Percentiles rank a stretch among this genome's conserved stretches.
These are phyloP conservation scores for Oligia latruncula DNA, from an alignment of 2,888 invertebrate species.

Conservation along the genomic window DNA sequence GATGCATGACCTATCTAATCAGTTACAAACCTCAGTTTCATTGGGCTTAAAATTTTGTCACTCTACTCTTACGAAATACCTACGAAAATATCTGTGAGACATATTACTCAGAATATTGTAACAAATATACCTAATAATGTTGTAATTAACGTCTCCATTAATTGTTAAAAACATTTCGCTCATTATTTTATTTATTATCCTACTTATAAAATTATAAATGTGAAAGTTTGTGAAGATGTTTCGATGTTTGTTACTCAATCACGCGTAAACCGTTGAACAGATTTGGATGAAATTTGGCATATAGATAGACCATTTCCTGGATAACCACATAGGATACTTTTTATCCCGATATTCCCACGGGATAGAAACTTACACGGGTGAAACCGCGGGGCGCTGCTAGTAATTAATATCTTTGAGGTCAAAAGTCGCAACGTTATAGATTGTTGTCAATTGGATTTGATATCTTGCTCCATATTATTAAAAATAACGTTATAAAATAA, in stretches of 20 bases:
- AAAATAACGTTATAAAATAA: conserved; percentile 47
- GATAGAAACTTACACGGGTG: too few relatives aligned
- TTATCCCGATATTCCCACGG: too few relatives aligned
- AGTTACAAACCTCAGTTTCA: background rate
- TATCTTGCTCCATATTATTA: conserved; percentile 25
- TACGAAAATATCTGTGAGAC: background rate
- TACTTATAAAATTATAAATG: too few relatives aligned
- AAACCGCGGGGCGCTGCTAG: too few relatives aligned
- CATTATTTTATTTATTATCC: conserved; percentile 32
- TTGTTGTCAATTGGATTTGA: conserved; percentile 39
- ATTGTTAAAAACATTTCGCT: conserved; percentile 41
- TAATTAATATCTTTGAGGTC: conserved; percentile 49
- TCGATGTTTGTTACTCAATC: too few relatives aligned
- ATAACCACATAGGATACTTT: too few relatives aligned
- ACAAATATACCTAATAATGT: conserved; percentile 32
- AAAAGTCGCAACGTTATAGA: conserved; percentile 36
- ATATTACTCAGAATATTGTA: background rate
- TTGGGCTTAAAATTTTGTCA: background rate
- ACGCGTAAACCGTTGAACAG: too few relatives aligned
- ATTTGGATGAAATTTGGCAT: too few relatives aligned
- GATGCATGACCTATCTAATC: too few relatives aligned
- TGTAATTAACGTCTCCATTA: conserved; percentile 28
- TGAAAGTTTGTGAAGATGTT: too few relatives aligned
- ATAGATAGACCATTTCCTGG: too few relatives aligned
- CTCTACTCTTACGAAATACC: background rate